phyloP scores from a whole-genome alignment of 2,888 invertebrate species.

The Bembecia ichneumoniformis region DNA sequence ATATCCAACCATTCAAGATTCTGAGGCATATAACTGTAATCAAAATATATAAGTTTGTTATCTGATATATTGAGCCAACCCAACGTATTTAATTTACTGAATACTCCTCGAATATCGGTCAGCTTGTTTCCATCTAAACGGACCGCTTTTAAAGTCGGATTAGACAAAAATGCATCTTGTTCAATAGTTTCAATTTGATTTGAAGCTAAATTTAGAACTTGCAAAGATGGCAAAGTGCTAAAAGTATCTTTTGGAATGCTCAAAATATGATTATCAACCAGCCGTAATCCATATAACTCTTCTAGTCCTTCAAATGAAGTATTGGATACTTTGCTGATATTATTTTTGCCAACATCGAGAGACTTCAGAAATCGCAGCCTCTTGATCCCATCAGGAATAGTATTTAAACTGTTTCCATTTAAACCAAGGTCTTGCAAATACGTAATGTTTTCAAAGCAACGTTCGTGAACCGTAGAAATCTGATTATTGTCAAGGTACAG shows the following conservation, averaged over 20 bases:
- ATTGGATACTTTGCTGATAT: constrained; percentile 79
- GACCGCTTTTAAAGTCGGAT: constrained; percentile 80
- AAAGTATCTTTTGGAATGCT: constrained; percentile 83
- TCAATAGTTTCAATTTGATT: constrained; percentile 83
- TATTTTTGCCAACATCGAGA: constrained; percentile 86
- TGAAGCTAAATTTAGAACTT: constrained; percentile 84
- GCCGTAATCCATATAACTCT: constrained; percentile 80
- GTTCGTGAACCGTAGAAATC: constrained; percentile 76
- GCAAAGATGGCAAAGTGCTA: constrained; percentile 78
- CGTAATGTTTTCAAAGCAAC: constrained; percentile 82
- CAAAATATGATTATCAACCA: constrained; percentile 84
- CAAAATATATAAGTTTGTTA: constrained; percentile 83
- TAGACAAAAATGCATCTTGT: constrained; percentile 81
- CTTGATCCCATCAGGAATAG: constrained; percentile 77
- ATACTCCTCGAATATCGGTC: constrained; percentile 82
- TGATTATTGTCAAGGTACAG: constrained; percentile 82
- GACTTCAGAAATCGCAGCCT: constrained; percentile 79
- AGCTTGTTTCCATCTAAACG: constrained; percentile 84
- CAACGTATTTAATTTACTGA: constrained; percentile 79
- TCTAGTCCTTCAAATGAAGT: constrained; percentile 81
- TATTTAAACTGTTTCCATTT: constrained; percentile 78
- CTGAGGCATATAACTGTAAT: constrained; percentile 82
- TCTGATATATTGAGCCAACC: constrained; percentile 87
- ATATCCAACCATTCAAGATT: constrained; percentile 86
- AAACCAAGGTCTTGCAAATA: constrained; percentile 84